These are phyloP conservation scores for Netelia virgata DNA, from an alignment of 2,888 invertebrate species.

Conservation along the genomic window DNA sequence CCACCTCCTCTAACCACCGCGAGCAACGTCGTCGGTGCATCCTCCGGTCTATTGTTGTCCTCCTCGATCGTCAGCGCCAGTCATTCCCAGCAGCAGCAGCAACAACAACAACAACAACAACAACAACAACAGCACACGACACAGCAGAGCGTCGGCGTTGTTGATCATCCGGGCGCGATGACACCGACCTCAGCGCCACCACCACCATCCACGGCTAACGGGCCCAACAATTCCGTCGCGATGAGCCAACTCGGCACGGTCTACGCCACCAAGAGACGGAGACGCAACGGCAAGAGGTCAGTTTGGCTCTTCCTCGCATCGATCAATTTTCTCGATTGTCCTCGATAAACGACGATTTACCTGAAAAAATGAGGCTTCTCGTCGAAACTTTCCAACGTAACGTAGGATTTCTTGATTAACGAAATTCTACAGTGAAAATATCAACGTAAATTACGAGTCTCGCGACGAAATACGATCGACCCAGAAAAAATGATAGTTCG, in stretches of 20 bases:
- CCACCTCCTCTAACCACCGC: slow-evolving; percentile 75
- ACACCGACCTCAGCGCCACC: slow-evolving; percentile 83
- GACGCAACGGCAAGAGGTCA: slow-evolving; percentile 98
- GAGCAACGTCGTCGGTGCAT: slow-evolving; percentile 34
- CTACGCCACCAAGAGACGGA: slow-evolving; percentile 97
- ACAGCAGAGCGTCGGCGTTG: slow-evolving; percentile 37
- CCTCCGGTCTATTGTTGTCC: slow-evolving; percentile 45
- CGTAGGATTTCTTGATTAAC: no score
- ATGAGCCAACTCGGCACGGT: slow-evolving; percentile 98
- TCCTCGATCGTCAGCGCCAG: slow-evolving; percentile 53
- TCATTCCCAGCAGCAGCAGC: slow-evolving; percentile 64
- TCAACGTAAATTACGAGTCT: no score
- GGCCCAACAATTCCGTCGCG: slow-evolving; percentile 84
- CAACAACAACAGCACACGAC: slow-evolving; percentile 62
- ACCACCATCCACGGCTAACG: slow-evolving; percentile 79
- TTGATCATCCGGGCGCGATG: slow-evolving; percentile 73
- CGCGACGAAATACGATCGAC: no score
- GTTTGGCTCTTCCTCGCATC: slow-evolving; percentile 74
- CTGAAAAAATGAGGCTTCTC: no score
- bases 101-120: slow-evolving; percentile 58
- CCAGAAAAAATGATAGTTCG: no score
- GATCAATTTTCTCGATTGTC: not conserved
- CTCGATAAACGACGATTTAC: not conserved
- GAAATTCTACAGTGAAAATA: no score
- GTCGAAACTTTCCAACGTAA: no score